phyloP scores from a whole-genome alignment of 2,888 invertebrate species.

The Diploptera punctata region DNA sequence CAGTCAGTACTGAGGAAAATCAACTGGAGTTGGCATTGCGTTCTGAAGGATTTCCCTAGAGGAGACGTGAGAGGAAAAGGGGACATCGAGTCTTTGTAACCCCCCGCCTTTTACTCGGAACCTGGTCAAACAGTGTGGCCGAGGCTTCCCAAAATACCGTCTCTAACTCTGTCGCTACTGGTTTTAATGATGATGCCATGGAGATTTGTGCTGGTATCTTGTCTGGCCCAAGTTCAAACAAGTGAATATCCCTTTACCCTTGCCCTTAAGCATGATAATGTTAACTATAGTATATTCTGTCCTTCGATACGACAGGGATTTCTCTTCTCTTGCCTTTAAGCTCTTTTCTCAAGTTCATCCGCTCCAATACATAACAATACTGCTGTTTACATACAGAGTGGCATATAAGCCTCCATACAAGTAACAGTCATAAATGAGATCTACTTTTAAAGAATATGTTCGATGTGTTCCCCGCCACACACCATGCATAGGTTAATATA shows the following conservation, averaged over 20 bases:
- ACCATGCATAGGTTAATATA: too few species aligned
- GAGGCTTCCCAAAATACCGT: not conserved
- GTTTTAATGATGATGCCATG: not conserved
- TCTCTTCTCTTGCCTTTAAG: too few species aligned
- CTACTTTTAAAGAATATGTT: too few species aligned
- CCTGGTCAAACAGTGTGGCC: not conserved
- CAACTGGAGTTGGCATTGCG: not conserved
- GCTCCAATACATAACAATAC: too few species aligned
- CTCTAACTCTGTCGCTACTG: not conserved
- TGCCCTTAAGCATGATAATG: too few species aligned
- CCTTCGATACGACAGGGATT: too few species aligned
- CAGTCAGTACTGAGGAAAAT: constrained; percentile 4
- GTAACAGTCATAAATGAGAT: too few species aligned
- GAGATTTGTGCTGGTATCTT: not conserved
- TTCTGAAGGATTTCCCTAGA: not conserved
- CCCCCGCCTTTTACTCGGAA: not conserved
- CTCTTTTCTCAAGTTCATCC: too few species aligned
- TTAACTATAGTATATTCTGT: too few species aligned
- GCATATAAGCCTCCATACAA: too few species aligned
- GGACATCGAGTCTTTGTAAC: not conserved
- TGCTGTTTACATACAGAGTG: too few species aligned
- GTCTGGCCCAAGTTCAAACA: not conserved
- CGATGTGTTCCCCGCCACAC: too few species aligned
- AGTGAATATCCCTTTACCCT: not conserved
- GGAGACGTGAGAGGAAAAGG: not conserved